These are phyloP conservation scores for Temnothorax unifasciatus DNA, from an alignment of 2,888 invertebrate species.

Conservation along the genomic window DNA sequence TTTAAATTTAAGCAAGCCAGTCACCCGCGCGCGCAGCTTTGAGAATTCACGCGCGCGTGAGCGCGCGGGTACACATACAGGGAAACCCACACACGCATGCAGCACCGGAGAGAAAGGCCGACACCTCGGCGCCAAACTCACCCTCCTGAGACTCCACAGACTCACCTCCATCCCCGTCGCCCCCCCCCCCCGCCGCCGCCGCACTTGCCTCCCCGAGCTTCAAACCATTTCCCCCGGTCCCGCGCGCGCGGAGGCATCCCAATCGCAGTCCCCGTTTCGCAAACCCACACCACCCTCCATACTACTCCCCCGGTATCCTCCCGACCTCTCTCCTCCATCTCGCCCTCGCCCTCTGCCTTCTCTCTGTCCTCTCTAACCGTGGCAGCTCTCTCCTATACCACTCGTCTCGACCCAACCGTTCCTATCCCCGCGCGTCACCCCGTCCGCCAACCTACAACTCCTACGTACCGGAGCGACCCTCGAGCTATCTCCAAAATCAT, in stretches of 20 bases:
- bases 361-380: conserved; percentile 60
- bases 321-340: conserved; percentile 60
- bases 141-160: conserved; percentile 85
- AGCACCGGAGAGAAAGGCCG: conserved; percentile 81
- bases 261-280: conserved; percentile 81
- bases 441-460: conserved; percentile 82
- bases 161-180: conserved; percentile 83
- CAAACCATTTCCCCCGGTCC: conserved; percentile 67
- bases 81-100: conserved; percentile 53
- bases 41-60: conserved; percentile 59
- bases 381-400: conserved; percentile 67
- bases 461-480: conserved; percentile 84
- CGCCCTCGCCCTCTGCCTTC: conserved; percentile 73
- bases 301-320: conserved; percentile 63
- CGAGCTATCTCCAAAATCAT: conserved; percentile 86
- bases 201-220: conserved; percentile 55
- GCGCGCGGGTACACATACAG: conserved; percentile 9
- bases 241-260: conserved; percentile 78
- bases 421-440: conserved; percentile 65
- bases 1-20: conserved; percentile 79
- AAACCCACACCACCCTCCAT: conserved; percentile 79
- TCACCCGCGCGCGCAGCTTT: conserved; percentile 44
- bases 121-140: conserved; percentile 86
- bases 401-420: conserved; percentile 75
- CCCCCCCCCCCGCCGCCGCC: not conserved